A percentile compares a stretch with the other conserved stretches of the same genome.
phyloP scores from a whole-genome alignment of 2,888 invertebrate species.

The Drosophila pegasa region DNA sequence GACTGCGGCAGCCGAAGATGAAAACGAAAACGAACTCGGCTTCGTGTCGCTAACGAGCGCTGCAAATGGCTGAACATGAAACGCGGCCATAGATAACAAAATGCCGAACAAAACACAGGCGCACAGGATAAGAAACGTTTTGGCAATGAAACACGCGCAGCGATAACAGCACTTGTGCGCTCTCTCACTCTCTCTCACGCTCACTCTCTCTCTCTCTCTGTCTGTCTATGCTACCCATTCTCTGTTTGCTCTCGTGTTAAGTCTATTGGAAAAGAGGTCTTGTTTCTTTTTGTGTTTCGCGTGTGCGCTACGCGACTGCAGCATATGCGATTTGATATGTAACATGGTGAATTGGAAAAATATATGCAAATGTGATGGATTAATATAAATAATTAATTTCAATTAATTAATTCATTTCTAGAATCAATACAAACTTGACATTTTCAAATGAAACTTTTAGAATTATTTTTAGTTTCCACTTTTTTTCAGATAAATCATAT shows the following conservation, averaged over 20 bases:
- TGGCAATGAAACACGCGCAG: conserved; percentile 60
- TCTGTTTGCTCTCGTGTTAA: conserved; percentile 44
- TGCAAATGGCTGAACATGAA: conserved; percentile 43
- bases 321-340: conserved; percentile 11
- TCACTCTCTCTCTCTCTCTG: conserved; percentile 1
- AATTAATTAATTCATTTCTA: too few species aligned
- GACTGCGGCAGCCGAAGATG: conserved; percentile 34
- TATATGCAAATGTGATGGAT: background rate
- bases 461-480: too few species aligned
- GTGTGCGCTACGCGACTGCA: conserved; percentile 35
- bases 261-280: conserved; percentile 72
- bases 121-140: conserved; percentile 71
- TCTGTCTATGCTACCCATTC: background rate
- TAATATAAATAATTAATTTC: too few species aligned
- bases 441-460: too few species aligned
- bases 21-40: conserved; percentile 8
- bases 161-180: conserved; percentile 62
- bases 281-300: conserved; percentile 37
- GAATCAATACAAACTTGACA: too few species aligned
- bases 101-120: conserved; percentile 25
- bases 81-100: conserved; percentile 55
- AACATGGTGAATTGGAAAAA: background rate
- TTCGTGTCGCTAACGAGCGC: conserved; percentile 26
- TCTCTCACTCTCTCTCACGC: conserved; percentile 5
- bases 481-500: background rate